A percentile compares a stretch with the other conserved stretches of the same genome.
phyloP scores from a whole-genome alignment of 2,888 invertebrate species.

The Trypoxylon attenuatum region DNA sequence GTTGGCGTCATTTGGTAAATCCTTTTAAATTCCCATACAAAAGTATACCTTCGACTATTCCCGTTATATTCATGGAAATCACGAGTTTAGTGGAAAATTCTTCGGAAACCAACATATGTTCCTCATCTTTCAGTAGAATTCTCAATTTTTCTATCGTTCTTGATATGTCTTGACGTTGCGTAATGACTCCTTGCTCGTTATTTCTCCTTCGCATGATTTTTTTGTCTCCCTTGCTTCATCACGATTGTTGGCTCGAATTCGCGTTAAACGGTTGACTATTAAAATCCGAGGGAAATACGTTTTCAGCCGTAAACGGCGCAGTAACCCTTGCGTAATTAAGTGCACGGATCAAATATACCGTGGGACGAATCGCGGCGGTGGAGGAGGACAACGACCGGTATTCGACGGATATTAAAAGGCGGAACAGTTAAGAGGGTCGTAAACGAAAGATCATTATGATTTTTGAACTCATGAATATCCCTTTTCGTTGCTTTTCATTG shows the following conservation, averaged over 20 bases:
- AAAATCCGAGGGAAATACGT: conserved; percentile 32
- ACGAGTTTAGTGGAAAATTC: too few relatives aligned
- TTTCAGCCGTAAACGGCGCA: conserved; percentile 44
- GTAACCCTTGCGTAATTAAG: conserved; percentile 54
- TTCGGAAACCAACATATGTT: too few relatives aligned
- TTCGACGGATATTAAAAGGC: conserved; percentile 45
- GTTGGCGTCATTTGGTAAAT: too few relatives aligned
- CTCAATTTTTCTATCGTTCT: background rate
- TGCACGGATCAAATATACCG: conserved; percentile 20
- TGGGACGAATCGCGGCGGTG: background rate
- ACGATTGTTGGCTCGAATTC: background rate
- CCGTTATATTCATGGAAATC: too few relatives aligned
- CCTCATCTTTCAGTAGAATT: too few relatives aligned
- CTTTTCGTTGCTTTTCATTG: too few relatives aligned
- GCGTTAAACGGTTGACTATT: too few relatives aligned
- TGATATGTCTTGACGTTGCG: background rate
- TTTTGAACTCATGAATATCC: conserved; percentile 16
- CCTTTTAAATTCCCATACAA: too few relatives aligned
- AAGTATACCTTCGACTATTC: too few relatives aligned
- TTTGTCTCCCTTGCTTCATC: background rate
- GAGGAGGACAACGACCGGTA: conserved; percentile 14
- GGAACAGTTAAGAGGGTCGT: conserved; percentile 34
- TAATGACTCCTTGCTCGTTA: background rate
- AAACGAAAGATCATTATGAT: conserved; percentile 32
- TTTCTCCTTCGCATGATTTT: background rate